Evolutionary conservation across 2,888 invertebrate species (phyloP).

Genomic region (Chelonus formosanus): DNA sequence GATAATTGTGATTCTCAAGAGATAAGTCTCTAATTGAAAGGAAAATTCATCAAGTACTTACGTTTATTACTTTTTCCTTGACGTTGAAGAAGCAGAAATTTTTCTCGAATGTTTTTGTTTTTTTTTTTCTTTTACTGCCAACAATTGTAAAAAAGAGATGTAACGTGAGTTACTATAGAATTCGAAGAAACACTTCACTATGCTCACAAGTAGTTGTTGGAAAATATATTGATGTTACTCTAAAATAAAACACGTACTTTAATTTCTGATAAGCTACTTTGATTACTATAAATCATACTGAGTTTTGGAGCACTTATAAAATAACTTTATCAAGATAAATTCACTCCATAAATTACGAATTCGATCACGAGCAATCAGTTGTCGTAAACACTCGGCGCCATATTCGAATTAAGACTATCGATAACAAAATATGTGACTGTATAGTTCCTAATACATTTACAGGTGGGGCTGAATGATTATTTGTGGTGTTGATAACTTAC

Average conservation of each 20-base stretch:
- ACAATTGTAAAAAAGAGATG: not conserved
- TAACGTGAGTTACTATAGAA: conserved; percentile 7
- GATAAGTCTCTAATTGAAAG: not conserved
- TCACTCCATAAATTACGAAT: conserved; percentile 37
- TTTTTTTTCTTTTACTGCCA: not conserved
- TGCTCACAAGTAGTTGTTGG: not conserved
- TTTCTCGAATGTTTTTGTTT: not conserved
- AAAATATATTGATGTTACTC: not conserved
- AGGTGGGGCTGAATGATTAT: too few relatives aligned
- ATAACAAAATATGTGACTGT: not conserved
- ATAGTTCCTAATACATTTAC: too few relatives aligned
- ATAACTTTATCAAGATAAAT: too few relatives aligned
- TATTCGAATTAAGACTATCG: conserved; percentile 57
- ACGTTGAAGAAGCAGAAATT: conserved; percentile 5
- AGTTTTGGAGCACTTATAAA: too few relatives aligned
- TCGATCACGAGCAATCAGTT: conserved; percentile 55
- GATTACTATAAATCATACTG: too few relatives aligned
- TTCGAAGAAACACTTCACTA: conserved; percentile 4
- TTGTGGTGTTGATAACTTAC: too few relatives aligned
- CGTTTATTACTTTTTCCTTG: conserved; percentile 2
- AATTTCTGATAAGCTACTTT: too few relatives aligned
- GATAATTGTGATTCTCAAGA: conserved; percentile 5
- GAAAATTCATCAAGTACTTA: conserved; percentile 4
- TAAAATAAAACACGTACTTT: too few relatives aligned
- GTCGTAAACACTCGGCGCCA: conserved; percentile 63